These are phyloP conservation scores for Turdus rufiventris DNA, from an alignment of 2,113 vertebrate genomes.

Conservation along the genomic window DNA sequence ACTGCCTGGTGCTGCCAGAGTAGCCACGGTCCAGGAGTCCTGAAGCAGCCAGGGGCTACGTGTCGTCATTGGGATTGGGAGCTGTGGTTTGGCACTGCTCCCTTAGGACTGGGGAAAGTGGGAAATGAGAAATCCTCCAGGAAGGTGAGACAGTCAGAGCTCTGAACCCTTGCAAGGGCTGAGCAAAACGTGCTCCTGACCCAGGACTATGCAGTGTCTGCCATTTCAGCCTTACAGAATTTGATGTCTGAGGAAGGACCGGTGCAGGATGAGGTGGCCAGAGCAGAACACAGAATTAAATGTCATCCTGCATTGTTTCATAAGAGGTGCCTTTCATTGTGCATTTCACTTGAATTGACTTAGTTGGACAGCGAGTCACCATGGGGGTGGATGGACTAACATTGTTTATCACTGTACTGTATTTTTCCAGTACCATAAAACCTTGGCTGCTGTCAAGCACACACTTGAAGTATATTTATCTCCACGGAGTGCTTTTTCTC, in stretches of 20 bases:
- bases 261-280: neutral
- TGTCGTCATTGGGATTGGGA: neutral
- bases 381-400: neutral
- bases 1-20: neutral
- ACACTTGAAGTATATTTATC: neutral
- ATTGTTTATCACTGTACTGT: neutral
- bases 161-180: neutral
- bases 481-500: neutral
- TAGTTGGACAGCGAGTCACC: neutral
- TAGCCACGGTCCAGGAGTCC: fast-evolving
- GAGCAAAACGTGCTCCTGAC: neutral
- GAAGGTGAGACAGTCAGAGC: neutral
- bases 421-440: neutral
- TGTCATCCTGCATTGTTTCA: neutral
- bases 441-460: neutral
- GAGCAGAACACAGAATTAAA: neutral
- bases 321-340: neutral
- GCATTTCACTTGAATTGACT: neutral
- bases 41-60: fast-evolving
- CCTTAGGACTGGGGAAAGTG: neutral
- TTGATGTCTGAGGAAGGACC: neutral
- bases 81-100: neutral
- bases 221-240: neutral
- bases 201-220: neutral
- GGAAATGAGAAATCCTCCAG: neutral